Evolutionary conservation across 2,797 vertebrate species (phyloP).

Genomic region (Allobates femoralis): DNA sequence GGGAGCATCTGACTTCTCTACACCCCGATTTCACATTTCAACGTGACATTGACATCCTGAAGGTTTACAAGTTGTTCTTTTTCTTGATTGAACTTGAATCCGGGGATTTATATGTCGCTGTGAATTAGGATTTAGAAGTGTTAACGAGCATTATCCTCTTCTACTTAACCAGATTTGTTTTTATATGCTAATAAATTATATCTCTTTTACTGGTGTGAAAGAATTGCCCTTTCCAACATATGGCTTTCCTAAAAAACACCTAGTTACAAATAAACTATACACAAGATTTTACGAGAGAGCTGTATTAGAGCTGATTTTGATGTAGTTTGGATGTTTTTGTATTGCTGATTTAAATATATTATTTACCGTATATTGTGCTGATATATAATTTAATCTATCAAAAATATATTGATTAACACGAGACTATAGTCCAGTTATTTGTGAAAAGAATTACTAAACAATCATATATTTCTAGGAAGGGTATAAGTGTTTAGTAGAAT

Average conservation of each 20-base stretch:
- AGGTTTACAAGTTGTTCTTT: neutral
- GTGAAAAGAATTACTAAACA: neutral
- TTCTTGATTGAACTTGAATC: constrained; percentile 24
- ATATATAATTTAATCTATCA: neutral
- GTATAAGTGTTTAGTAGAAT: too few species aligned
- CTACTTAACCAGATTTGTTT: neutral
- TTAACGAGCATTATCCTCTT: constrained; percentile 12
- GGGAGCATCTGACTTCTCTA: too few species aligned
- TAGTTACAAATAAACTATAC: neutral
- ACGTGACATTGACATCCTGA: neutral
- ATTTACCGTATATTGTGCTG: neutral
- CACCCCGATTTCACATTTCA: neutral
- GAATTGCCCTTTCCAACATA: neutral
- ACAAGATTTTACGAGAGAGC: neutral
- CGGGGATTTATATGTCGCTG: neutral
- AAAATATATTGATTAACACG: neutral
- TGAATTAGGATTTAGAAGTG: constrained; percentile 15
- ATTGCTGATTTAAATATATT: neutral
- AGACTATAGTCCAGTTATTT: neutral
- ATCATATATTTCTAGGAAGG: too few species aligned
- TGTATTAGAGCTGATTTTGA: neutral
- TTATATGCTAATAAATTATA: neutral
- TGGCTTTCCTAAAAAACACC: neutral
- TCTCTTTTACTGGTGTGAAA: neutral
- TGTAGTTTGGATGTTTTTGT: neutral